Evolutionary conservation across 1,140 invertebrate species (phyloP).

Genomic region (Bombus picipes): DNA sequence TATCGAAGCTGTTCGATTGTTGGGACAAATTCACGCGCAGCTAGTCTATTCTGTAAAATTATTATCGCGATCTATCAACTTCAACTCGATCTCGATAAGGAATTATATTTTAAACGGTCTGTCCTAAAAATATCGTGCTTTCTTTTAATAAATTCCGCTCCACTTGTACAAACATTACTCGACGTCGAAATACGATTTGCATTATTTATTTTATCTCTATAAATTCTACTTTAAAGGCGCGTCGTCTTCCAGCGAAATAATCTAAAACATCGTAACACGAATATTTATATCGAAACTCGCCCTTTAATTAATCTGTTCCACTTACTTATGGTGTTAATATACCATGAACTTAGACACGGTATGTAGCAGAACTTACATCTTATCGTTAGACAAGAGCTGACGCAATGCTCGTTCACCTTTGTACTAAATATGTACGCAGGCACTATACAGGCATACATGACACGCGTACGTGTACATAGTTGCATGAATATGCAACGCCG

Average conservation of each 20-base stretch:
- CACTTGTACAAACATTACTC: background rate
- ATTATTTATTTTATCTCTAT: background rate
- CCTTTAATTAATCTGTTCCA: background rate
- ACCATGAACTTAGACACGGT: background rate
- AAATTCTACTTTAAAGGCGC: background rate
- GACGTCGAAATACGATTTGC: background rate
- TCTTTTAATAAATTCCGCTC: background rate
- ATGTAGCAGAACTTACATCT: background rate
- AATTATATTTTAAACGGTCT: background rate
- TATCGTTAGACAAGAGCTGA: background rate
- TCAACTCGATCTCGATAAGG: background rate
- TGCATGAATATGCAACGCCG: conserved; percentile 48
- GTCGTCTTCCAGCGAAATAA: background rate
- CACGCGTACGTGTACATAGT: conserved; percentile 1
- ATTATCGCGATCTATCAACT: background rate
- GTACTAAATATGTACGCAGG: background rate
- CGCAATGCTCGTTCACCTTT: conserved; percentile 21
- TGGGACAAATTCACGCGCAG: background rate
- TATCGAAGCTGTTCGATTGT: background rate
- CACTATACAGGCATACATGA: background rate
- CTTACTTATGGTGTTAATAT: background rate
- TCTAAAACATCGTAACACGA: background rate
- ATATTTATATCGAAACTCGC: background rate
- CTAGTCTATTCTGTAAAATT: background rate
- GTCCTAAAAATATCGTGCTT: background rate